Base-by-base conservation (phyloP, 2,113 vertebrate genomes). In the Xenotilapia leptura region DNA sequence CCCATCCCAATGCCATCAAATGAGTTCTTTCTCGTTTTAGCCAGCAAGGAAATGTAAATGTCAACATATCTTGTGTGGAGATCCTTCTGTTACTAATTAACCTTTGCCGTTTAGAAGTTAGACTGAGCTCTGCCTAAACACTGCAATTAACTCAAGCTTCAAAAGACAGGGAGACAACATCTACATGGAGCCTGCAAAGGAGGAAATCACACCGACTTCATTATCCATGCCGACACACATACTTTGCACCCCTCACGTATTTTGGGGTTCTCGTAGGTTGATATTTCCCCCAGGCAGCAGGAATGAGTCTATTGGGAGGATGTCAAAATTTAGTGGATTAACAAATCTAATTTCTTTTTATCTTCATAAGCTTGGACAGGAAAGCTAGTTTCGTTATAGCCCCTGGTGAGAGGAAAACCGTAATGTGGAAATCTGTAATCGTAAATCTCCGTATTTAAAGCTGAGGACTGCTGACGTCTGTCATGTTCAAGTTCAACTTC, bases 81-180 rank as follows among this genome's bases (percentile, higher is more conserved):
- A 93, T 95, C 86, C 93, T 95, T 92, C 93, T 93, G 93, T 94
- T 94, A 93, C 93, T 96, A 95, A 96, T 96, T 96, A 96, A 96
- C 95, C 95, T 96, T 96, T 96, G 94, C 82, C 83, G 90, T 91
- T 87, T 84, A 90, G 89, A 94, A 93, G 88, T 91, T 88, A 86
- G 84, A 87, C 88, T 86, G 92, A 86, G 90, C 90, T 86, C 92
- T 93, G 90, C 94, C 94, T 95, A 94, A 96, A 95, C 93, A 91
- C 89, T 5, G 93, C 94, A 96, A 95, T 95, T 95, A 95, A 95
- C 94, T 94, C 75, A 21, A 83, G 87, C 86, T 87, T 90, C 83
- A 77, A 87, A 92, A 92, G 92, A 90, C 83, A 55, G 70, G 62
- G 89, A 90, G 89, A 94, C 92, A 94, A 92, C 91, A 94, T 95